Base-by-base conservation (phyloP, 2,113 vertebrate species). In the Eubucco bourcierii region DNA sequence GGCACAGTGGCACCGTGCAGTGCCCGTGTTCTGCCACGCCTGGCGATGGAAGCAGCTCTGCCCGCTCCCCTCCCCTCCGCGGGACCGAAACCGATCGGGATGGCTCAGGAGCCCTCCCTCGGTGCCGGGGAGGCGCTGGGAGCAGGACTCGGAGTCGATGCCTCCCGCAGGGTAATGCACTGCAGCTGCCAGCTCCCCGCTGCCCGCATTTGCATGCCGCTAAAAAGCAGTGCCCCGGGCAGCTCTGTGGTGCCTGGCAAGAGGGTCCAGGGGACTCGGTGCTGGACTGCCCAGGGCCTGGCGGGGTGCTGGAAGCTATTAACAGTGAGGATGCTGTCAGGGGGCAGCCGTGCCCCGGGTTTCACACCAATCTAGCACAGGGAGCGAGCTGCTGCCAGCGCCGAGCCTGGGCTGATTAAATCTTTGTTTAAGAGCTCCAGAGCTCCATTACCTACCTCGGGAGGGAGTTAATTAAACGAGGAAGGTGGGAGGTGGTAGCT, bases 401-500 rank as follows among this genome's bases (percentile, higher is more conserved):
- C 79, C 4, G 91, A 83, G 84, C 73, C 59, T 10, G 53, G 61
- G 58, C 87, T 90, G 87, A 93, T 96, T 91, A 93, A 88, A 96
- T 94, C 96, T 96, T 96, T 94, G 96, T 94, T 94, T 94, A 91
- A 94, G 95, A 86, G 94, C 90, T 92, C 65, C 34, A 15, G 65
- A 94, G 95, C 91, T 86, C 87, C 80, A 46, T 90, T 90, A 78
- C 91, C 81, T 65, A 2, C 87, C 78, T 84, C 87, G 33, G 90
- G 93, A 94, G 96, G 93, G 96, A 95, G 95, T 83, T 91, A 96
- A 96, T 94, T 91, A 91, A 92, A 92, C 89, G 59, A 27, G 76
- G 87, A 55, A 85, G 91, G 87, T 85, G 95, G 94, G 82, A 96
- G 93, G 93, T 91, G 93, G 80, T 68, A 58, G 91, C 29, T 1